Evolutionary conservation across 2,113 vertebrate genomes (phyloP).

Genomic region (Phalacrocorax aristotelis): DNA sequence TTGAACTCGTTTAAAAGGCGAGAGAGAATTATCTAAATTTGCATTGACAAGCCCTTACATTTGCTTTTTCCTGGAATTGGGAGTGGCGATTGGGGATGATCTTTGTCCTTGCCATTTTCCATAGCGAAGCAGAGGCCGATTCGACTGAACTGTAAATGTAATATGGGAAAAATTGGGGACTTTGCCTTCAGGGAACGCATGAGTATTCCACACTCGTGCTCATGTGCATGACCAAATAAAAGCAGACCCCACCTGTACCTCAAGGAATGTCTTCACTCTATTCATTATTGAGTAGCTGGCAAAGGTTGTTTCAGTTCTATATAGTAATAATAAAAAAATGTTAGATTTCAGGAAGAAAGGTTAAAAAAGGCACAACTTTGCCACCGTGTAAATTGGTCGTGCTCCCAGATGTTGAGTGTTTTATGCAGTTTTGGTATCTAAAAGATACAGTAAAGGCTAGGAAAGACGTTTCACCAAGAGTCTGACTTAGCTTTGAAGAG

Average conservation of each 20-base stretch:
- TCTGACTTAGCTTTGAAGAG: background rate
- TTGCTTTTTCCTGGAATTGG: background rate
- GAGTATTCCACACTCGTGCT: background rate
- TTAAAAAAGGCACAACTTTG: background rate
- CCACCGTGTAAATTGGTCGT: background rate
- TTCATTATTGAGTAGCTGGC: background rate
- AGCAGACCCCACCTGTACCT: background rate
- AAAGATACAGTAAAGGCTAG: background rate
- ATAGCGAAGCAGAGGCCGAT: background rate
- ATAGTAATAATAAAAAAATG: background rate
- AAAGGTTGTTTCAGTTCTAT: background rate
- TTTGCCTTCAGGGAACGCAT: background rate
- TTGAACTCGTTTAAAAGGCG: background rate
- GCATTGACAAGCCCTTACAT: background rate
- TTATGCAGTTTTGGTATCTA: background rate
- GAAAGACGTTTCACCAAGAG: background rate
- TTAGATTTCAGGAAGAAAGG: background rate
- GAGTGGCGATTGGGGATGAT: background rate
- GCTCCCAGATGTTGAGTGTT: background rate
- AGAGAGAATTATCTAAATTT: background rate
- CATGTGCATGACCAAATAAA: background rate
- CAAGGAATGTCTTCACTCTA: background rate
- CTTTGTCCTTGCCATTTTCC: conserved; percentile 37
- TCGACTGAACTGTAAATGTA: background rate
- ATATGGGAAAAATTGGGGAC: background rate